These are phyloP conservation scores for Leucania comma DNA, from an alignment of 2,888 invertebrate species.

Conservation along the genomic window DNA sequence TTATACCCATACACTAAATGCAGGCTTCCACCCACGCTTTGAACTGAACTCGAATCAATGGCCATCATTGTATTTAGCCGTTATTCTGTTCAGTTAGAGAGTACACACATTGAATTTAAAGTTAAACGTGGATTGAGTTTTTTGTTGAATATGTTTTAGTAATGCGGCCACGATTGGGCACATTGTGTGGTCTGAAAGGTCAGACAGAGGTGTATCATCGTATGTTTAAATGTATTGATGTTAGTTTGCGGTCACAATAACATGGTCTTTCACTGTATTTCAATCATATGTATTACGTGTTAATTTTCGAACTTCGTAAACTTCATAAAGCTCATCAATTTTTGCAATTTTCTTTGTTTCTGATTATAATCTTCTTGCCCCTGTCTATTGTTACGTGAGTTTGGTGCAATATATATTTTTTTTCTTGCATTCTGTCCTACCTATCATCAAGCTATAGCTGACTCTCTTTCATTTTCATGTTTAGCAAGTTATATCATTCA, in stretches of 20 bases:
- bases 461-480: neutral
- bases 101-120: slow-evolving; percentile 58
- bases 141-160: slow-evolving; percentile 47
- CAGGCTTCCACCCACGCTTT: slow-evolving; percentile 74
- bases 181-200: slow-evolving; percentile 44
- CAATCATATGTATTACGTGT: neutral
- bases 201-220: slow-evolving; percentile 26
- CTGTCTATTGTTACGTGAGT: neutral
- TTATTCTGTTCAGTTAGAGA: slow-evolving; percentile 47
- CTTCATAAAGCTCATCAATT: neutral
- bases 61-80: slow-evolving; percentile 70
- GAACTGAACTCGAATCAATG: slow-evolving; percentile 74
- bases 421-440: neutral
- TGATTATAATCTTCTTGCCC: neutral
- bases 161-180: slow-evolving; percentile 44
- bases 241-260: slow-evolving; percentile 7
- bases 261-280: neutral
- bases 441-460: no score
- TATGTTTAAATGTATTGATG: slow-evolving; percentile 29
- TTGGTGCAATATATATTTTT: neutral
- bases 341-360: neutral
- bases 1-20: slow-evolving; percentile 50
- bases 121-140: slow-evolving; percentile 43
- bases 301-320: neutral
- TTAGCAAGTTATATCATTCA: no score